Percentiles rank a stretch among this genome's conserved stretches.
Evolutionary conservation across 2,797 vertebrate species (phyloP).

Genomic region (Pseudocheirus occidentalis): DNA sequence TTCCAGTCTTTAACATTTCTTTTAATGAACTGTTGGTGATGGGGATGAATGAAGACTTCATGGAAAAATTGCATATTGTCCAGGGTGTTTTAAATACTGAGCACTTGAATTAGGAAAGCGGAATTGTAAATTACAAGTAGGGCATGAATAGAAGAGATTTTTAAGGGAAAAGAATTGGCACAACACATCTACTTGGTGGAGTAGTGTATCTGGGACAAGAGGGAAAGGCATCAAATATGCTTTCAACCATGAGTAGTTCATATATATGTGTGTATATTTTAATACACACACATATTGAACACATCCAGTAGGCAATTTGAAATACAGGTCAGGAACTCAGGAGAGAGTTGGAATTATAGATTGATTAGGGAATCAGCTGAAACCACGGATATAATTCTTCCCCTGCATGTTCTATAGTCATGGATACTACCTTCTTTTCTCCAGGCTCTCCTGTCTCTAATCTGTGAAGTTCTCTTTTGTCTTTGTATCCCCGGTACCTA

Average conservation of each 20-base stretch:
- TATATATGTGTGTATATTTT: no score
- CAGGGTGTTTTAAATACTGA: not conserved
- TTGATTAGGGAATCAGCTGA: not conserved
- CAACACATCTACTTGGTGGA: not conserved
- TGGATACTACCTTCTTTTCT: not conserved
- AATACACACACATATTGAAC: no score
- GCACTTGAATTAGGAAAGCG: not conserved
- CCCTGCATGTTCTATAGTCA: not conserved
- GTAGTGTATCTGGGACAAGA: not conserved
- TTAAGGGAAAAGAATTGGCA: not conserved
- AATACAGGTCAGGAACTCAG: not conserved
- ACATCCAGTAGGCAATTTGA: not conserved
- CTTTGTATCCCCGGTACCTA: not conserved
- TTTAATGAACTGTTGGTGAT: not conserved
- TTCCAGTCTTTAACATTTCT: not conserved
- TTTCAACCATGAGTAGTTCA: not conserved
- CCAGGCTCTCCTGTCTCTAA: not conserved
- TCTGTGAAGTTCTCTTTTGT: not conserved
- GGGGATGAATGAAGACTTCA: not conserved
- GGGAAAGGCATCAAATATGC: not conserved
- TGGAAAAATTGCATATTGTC: not conserved
- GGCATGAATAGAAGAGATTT: not conserved
- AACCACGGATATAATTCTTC: not conserved
- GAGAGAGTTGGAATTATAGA: not conserved
- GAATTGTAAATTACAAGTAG: not conserved